Base-by-base conservation (phyloP, 1,140 invertebrate genomes). In the Heliconius hermathena region DNA sequence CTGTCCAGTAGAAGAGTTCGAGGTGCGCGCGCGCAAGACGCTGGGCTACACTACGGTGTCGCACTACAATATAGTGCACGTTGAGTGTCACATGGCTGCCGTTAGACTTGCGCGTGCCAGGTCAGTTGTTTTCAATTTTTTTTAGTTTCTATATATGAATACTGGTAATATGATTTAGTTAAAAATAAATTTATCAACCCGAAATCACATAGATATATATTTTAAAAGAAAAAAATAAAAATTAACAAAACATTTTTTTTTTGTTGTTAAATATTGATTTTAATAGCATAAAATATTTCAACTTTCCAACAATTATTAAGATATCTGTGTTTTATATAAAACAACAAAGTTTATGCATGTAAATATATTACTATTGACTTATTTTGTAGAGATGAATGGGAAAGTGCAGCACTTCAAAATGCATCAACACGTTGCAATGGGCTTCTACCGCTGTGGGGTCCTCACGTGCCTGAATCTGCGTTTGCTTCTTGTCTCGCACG, bases 381-480 rank as follows among this genome's bases (percentile, higher is more conserved):
- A 16, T 52, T 8, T 20, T 8, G 18, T 20, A 95, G 99, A 78
- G 99, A 99, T 88, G 99, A 99, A 94, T 99, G 99, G 99, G 99
- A 99, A 91, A 98, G 98, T 79, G 99, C 99, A 1, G 98, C 98
- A 5, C 95, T 99, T 66, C 99, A 99, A 93, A 99, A 99, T 95
- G 98, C 98, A 0, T 99, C 99, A 87, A 99, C 99, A 0, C 97
- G 98, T 80, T 99, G 99, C 91, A 99, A 99, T 94, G 99, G 99
- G 1, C 93, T 99, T 75, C 94, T 99, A 74, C 99, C 99, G 3
- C 94, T 99, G 8, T 99, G 99, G 98, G 99, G 99, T 6, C 98
- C 98, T 2, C 97, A 98, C 87, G 99, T 99, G 5, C 97, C 98
- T 0, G 99, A 99, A 92, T 98, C 98, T 0, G 98, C 98, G 16